These are phyloP conservation scores for Corythucha ciliata DNA, from an alignment of 2,888 invertebrate genomes.

Conservation along the genomic window DNA sequence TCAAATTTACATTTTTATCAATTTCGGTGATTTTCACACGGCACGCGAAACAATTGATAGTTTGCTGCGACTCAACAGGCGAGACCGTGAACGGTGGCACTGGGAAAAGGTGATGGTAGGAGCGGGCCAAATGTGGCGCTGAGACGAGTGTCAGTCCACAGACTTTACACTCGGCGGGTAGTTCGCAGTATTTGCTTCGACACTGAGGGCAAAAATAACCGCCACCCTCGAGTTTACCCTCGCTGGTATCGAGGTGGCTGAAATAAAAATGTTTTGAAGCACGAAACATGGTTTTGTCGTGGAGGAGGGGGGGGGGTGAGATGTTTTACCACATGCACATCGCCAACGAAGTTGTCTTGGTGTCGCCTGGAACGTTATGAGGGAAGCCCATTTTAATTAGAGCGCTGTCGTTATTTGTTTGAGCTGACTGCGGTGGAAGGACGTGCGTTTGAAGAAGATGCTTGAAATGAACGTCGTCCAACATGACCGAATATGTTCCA, in stretches of 20 bases:
- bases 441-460: conserved; percentile 57
- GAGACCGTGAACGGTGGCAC: conserved; percentile 73
- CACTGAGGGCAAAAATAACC: conserved; percentile 93
- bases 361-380: conserved; percentile 56
- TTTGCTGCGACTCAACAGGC: conserved; percentile 41
- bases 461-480: conserved; percentile 65
- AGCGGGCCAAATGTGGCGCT: conserved; percentile 93
- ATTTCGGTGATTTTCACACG: conserved; percentile 54
- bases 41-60: conserved; percentile 59
- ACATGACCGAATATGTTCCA: conserved; percentile 76
- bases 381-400: conserved; percentile 96
- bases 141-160: conserved; percentile 94
- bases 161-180: conserved; percentile 92
- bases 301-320: no score
- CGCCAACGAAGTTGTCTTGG: conserved; percentile 60
- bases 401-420: conserved; percentile 43
- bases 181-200: conserved; percentile 92
- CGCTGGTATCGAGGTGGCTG: conserved; percentile 65
- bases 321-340: conserved; percentile 91
- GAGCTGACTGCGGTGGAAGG: conserved; percentile 63
- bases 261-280: conserved; percentile 33
- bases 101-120: conserved; percentile 95
- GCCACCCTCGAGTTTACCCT: conserved; percentile 58
- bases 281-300: no score
- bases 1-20: conserved; percentile 58